Evolutionary conservation across 2,888 invertebrate genomes (phyloP), one percentile per base, ranked within the genome.

Genomic region (Eupelmus urozonus): DNA sequence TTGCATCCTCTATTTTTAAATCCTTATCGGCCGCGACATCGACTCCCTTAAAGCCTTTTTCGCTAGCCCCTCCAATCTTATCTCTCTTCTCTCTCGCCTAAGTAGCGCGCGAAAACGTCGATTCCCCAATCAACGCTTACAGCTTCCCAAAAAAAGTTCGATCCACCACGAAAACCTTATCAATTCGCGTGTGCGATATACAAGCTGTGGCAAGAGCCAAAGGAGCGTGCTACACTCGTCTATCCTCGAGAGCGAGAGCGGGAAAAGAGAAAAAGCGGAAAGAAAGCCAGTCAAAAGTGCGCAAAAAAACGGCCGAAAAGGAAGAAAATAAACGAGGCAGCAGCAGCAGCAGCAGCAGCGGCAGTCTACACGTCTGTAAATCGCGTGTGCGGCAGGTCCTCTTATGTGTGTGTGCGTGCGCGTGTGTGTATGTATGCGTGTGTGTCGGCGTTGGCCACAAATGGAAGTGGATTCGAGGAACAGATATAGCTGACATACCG

Each of bases 381-480:
- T 72, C 66, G 66, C 77, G 77, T 72, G 77, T 77, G 76, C 65
- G 66, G 55, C 55, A 20, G 27, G 57, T 55, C n/a, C 29, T 27
- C 60, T 40, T 45, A n/a, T 18, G 18, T 2, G 55, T 5, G 42
- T 23, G 23, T 49, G 11, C 25, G 42, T 9, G 62, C 7, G 18
- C 51, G 5, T 13, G 65, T 49, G n/a, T 57, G n/a, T n/a, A 34
- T 59, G 57, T 29, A 23, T 3, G 45, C 27, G 27, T 42, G 29
- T n/a, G 42, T 49, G 66, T 2, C 57, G 78, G 27, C 67, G 78
- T 73, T 72, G 72, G 25, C 84, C 84, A 79, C 81, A 85, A 85
- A 85, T 85, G 85, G 85, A 85, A 85, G 83, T 83, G 80, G 82
- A 82, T 85, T 85, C 85, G 83, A 83, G 80, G 85, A 85, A 85